Evolutionary conservation across 2,797 vertebrate genomes (phyloP).

Genomic region (Denticeps clupeoides): DNA sequence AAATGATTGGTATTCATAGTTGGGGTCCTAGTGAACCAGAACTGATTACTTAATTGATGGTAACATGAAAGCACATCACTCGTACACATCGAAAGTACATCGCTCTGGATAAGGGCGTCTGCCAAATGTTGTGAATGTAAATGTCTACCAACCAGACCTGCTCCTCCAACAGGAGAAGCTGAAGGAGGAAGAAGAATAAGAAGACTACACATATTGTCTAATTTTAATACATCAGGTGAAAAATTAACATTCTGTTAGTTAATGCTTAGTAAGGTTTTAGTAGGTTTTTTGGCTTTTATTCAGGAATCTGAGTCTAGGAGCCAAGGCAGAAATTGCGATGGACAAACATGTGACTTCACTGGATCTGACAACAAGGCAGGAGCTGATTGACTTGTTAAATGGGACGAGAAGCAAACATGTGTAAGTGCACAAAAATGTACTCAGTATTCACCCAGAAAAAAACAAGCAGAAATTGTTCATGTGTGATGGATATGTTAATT

Average conservation of each 20-base stretch:
- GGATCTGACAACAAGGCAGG: constrained; percentile 50
- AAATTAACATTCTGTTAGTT: neutral
- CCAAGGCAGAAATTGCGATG: constrained; percentile 78
- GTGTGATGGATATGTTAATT: neutral
- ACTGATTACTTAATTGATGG: too few relatives aligned
- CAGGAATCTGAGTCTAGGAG: constrained; percentile 82
- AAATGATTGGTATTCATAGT: too few relatives aligned
- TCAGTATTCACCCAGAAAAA: neutral
- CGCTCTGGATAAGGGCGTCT: too few relatives aligned
- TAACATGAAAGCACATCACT: too few relatives aligned
- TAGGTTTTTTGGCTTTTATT: too few relatives aligned
- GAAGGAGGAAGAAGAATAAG: too few relatives aligned
- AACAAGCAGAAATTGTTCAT: neutral
- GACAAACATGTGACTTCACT: constrained; percentile 77
- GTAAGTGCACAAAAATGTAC: constrained; percentile 56
- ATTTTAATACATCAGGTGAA: neutral
- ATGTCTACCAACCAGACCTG: too few relatives aligned
- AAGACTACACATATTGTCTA: too few relatives aligned
- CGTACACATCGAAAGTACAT: too few relatives aligned
- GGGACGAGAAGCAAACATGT: constrained; percentile 56
- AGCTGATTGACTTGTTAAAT: constrained; percentile 70
- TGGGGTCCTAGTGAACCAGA: too few relatives aligned
- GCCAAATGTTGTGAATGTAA: too few relatives aligned
- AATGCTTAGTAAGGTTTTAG: neutral
- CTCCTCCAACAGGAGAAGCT: too few relatives aligned